A percentile compares a stretch with the other conserved stretches of the same genome.
Conservation (phyloP, 2,797 vertebrate species). For the Notolabrus celidotus region DNA sequence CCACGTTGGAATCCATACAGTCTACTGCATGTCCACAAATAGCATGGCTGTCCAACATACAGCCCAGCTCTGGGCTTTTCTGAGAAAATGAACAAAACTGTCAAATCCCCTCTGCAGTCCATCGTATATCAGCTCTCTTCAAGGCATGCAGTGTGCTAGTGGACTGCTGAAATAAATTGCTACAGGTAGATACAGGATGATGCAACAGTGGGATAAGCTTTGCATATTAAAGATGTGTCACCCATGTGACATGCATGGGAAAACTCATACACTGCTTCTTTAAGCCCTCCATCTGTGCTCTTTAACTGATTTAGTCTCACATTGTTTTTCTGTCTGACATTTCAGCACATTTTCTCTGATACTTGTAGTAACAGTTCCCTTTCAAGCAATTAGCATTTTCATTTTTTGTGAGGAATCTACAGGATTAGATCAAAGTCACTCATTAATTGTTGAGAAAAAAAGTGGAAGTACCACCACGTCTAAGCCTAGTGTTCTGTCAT, state of each 20-base stretch:
- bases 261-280: conserved; percentile 32
- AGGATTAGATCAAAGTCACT: conserved; percentile 62
- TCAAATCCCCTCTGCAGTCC: conserved; percentile 41
- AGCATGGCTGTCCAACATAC: not conserved
- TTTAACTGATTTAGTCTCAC: conserved; percentile 17
- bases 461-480: conserved; percentile 52
- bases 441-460: conserved; percentile 54
- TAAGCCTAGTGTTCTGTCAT: conserved; percentile 27
- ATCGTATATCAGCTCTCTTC: conserved; percentile 49
- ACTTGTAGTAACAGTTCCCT: conserved; percentile 20
- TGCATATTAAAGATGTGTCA: conserved; percentile 42
- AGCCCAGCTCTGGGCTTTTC: conserved; percentile 6
- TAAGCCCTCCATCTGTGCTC: conserved; percentile 1
- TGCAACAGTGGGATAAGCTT: conserved; percentile 10
- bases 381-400: conserved; percentile 61
- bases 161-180: conserved; percentile 45
- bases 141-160: conserved; percentile 35
- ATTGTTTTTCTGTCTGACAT: conserved; percentile 18
- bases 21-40: conserved; percentile 29
- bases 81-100: conserved; percentile 30
- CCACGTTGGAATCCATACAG: conserved; percentile 23
- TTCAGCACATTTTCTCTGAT: conserved; percentile 27
- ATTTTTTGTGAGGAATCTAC: conserved; percentile 45
- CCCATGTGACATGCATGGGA: not conserved
- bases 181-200: conserved; percentile 16